These are phyloP conservation scores for Acanthurus lineatus DNA, from an alignment of 2,797 vertebrate species.

Conservation along the genomic window DNA sequence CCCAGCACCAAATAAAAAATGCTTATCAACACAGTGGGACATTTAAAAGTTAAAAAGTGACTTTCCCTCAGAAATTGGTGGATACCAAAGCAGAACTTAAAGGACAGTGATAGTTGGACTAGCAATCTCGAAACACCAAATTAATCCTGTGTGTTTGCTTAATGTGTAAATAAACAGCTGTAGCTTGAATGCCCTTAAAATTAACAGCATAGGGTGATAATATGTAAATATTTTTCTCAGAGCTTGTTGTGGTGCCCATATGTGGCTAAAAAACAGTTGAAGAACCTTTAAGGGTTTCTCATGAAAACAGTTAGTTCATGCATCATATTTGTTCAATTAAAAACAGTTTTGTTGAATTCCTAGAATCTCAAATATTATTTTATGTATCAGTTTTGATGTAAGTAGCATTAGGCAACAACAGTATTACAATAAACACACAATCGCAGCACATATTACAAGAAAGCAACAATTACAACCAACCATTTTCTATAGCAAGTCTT, in stretches of 20 bases:
- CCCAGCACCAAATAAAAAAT: neutral
- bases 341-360: no score
- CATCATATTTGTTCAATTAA: neutral
- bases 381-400: neutral
- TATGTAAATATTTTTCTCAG: neutral
- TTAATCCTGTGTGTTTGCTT: neutral
- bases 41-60: no score
- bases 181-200: neutral
- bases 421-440: conserved; percentile 1
- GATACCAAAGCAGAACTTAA: no score
- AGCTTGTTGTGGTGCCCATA: neutral
- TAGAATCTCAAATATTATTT: neutral
- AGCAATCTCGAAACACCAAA: neutral
- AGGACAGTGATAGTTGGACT: no score
- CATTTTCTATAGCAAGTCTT: neutral
- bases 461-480: neutral
- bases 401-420: neutral
- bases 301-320: neutral
- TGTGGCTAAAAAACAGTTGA: neutral
- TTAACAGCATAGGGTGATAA: neutral
- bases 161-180: neutral
- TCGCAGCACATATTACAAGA: neutral
- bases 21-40: no score
- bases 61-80: no score
- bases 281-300: neutral